Conservation (phyloP, 2,888 invertebrate species). For the Galerucella pusilla region DNA sequence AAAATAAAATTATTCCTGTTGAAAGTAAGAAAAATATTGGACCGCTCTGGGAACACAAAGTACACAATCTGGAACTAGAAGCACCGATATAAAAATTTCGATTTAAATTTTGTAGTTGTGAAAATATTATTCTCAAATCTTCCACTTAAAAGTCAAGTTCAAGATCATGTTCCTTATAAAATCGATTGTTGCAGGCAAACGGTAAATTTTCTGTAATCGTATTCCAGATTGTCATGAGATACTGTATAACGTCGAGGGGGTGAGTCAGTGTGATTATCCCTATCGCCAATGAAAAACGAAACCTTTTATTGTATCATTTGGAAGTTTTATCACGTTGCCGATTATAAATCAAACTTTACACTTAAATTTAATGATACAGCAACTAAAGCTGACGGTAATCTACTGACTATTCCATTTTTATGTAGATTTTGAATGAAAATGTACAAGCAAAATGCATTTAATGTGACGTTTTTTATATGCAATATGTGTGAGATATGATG, state of each 20-base stretch:
- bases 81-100: too few relatives aligned
- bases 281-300: slow-evolving; percentile 19
- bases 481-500: too few relatives aligned
- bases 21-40: too few relatives aligned
- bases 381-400: slow-evolving; percentile 9
- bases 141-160: too few relatives aligned
- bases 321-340: slow-evolving; percentile 22
- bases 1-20: too few relatives aligned
- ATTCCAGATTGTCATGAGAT: slow-evolving; percentile 10
- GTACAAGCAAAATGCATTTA: slow-evolving; percentile 15
- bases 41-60: too few relatives aligned
- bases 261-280: slow-evolving; percentile 19
- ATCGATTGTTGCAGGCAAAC: background rate
- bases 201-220: slow-evolving; percentile 8
- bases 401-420: slow-evolving; percentile 13
- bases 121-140: too few relatives aligned
- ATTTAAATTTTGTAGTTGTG: too few relatives aligned
- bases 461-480: background rate
- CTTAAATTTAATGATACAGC: slow-evolving; percentile 28
- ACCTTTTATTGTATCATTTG: slow-evolving; percentile 26
- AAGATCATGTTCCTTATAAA: background rate
- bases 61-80: too few relatives aligned
- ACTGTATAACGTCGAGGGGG: slow-evolving; percentile 7
- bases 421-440: background rate
- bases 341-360: slow-evolving; percentile 29